A percentile compares a stretch with the other conserved stretches of the same genome.
phyloP scores from a whole-genome alignment of 2,113 vertebrate species.

The Tachycineta bicolor region DNA sequence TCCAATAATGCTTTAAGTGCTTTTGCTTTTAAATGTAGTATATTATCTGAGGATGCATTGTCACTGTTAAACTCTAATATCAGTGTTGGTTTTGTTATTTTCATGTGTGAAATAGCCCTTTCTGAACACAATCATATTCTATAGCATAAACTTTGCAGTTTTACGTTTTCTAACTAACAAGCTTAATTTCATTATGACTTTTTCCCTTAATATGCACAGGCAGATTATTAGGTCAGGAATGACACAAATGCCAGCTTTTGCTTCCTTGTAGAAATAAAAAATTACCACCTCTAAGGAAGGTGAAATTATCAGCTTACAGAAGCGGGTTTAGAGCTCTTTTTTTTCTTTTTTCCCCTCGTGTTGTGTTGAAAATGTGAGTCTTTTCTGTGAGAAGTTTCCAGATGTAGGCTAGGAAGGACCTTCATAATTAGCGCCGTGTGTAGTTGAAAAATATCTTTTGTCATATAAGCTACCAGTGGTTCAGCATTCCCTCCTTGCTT shows the following conservation, averaged over 20 bases:
- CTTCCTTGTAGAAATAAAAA: not conserved
- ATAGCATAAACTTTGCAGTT: not conserved
- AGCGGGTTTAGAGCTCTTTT: not conserved
- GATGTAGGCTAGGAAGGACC: not conserved
- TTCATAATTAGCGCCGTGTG: not conserved
- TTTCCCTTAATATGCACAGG: not conserved
- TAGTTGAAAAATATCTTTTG: conserved; percentile 29
- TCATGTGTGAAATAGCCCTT: not conserved
- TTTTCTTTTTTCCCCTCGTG: rapidly evolving
- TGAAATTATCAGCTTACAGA: not conserved
- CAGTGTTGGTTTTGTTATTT: not conserved
- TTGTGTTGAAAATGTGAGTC: not conserved
- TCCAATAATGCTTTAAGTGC: not conserved
- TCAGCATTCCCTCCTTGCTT: conserved; percentile 10
- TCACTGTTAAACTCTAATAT: not conserved
- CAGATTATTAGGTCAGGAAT: not conserved
- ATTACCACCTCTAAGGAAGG: not conserved
- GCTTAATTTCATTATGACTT: not conserved
- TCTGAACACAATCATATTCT: not conserved
- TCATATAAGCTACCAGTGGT: not conserved
- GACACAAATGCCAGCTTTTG: not conserved
- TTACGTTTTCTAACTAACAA: not conserved
- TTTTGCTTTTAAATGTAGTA: conserved; percentile 10
- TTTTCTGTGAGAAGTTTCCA: not conserved
- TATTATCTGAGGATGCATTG: not conserved